Evolutionary conservation across 2,113 vertebrate genomes (phyloP).

Genomic region (Oceanodroma tethys): DNA sequence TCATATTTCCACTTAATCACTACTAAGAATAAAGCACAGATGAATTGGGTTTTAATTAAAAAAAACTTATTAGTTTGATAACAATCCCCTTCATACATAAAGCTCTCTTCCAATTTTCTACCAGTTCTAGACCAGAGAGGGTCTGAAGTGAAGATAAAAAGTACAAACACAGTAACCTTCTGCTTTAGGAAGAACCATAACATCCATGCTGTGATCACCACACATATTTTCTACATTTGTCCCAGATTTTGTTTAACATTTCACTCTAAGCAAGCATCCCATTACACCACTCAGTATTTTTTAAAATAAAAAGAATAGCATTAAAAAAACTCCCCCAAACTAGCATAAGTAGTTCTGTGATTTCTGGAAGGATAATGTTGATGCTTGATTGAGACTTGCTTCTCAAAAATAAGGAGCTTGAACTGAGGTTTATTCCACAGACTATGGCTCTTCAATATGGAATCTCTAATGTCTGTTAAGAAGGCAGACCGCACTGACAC

Average conservation of each 20-base stretch:
- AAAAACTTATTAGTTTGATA: background rate
- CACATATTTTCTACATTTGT: background rate
- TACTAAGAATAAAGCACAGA: background rate
- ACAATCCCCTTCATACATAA: background rate
- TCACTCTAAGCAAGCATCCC: background rate
- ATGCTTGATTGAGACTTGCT: background rate
- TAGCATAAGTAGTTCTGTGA: background rate
- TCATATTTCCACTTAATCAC: background rate
- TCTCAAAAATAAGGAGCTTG: background rate
- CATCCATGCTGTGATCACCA: background rate
- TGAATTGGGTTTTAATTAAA: background rate
- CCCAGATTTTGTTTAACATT: background rate
- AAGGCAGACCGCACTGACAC: background rate
- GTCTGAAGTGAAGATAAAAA: background rate
- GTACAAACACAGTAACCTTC: background rate
- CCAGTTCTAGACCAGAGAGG: background rate
- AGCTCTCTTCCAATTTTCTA: background rate
- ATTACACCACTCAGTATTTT: background rate
- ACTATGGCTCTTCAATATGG: background rate
- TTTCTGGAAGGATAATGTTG: background rate
- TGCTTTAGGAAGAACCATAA: background rate
- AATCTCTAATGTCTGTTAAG: background rate
- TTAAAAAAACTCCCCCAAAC: background rate
- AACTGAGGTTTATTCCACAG: background rate
- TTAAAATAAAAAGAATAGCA: background rate